These are phyloP conservation scores for Pterostichus madidus DNA, from an alignment of 2,888 invertebrate species.

Conservation along the genomic window DNA sequence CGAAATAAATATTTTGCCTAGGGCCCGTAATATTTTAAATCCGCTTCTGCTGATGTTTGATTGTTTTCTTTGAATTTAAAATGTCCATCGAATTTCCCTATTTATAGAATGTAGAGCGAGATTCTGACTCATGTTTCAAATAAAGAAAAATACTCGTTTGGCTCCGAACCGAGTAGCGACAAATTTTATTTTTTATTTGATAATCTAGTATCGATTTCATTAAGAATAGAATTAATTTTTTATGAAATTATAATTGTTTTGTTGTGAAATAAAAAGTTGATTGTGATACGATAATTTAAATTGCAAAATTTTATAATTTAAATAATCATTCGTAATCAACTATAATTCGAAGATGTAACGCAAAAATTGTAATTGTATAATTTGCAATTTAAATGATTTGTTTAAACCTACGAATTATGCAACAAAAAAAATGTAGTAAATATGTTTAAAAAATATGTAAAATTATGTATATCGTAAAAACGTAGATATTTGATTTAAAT, in stretches of 20 bases:
- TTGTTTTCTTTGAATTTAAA: constrained; percentile 31
- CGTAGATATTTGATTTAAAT: too few relatives aligned
- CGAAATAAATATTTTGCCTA: too few relatives aligned
- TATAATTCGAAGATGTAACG: not conserved
- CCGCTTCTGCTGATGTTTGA: constrained; percentile 1
- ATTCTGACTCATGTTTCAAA: constrained; percentile 16
- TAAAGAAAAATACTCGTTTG: constrained; percentile 21
- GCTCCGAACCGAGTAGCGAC: not conserved
- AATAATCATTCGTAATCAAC: not conserved
- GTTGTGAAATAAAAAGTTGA: not conserved
- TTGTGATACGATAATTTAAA: not conserved
- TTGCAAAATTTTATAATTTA: constrained; percentile 1
- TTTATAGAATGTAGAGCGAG: constrained; percentile 38
- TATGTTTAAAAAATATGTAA: not conserved
- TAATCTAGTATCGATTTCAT: constrained; percentile 19
- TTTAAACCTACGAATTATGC: not conserved
- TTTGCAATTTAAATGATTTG: constrained; percentile 11
- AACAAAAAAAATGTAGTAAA: not conserved
- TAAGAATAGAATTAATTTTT: constrained; percentile 4
- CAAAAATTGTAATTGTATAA: constrained; percentile 5
- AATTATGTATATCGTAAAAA: too few relatives aligned
- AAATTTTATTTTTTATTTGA: constrained; percentile 10
- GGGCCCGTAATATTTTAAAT: too few relatives aligned
- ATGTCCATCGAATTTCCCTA: constrained; percentile 37
- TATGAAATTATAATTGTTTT: not conserved